These are phyloP conservation scores for Panorpa germanica DNA, from an alignment of 2,888 invertebrate species.

Conservation along the genomic window DNA sequence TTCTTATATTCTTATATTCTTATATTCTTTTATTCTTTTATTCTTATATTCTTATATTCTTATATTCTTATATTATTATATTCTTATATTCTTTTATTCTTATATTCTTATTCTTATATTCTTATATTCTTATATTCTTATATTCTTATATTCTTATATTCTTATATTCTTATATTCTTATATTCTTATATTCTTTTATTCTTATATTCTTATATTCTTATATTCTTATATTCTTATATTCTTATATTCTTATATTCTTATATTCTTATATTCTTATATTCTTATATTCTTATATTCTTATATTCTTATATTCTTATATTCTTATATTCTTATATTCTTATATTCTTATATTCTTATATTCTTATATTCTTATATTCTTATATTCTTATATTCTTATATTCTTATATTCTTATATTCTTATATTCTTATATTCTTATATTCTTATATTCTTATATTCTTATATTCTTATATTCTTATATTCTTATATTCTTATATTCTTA, in stretches of 20 bases:
- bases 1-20: background rate
- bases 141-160: conserved; percentile 2
- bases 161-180: background rate
- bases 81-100: no score
- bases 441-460: conserved; percentile 1
- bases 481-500: background rate
- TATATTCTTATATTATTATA: conserved; percentile 1
- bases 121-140: no score
- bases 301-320: conserved; percentile 3
- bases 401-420: no score
- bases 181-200: conserved; percentile 2
- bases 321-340: conserved; percentile 2
- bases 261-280: no score
- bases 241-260: no score
- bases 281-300: no score
- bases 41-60: background rate
- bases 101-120: background rate
- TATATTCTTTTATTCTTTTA: no score
- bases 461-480: conserved; percentile 1
- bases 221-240: no score
- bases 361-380: no score
- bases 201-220: no score
- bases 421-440: no score
- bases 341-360: conserved; percentile 2
- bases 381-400: no score